Evolutionary conservation across 2,113 vertebrate species (phyloP).

Genomic region (Cairina moschata): DNA sequence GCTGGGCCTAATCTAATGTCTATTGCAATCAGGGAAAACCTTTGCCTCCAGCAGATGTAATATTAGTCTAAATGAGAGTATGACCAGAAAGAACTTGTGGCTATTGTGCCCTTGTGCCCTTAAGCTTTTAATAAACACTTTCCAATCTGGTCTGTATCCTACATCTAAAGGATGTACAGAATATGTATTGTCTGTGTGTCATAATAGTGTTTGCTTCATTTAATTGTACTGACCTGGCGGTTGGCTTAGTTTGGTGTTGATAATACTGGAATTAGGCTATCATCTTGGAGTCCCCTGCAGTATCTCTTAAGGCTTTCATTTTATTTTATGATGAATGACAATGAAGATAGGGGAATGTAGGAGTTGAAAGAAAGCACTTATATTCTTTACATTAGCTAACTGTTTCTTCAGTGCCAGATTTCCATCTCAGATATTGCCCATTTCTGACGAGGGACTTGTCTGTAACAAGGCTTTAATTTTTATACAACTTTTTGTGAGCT

Average conservation of each 20-base stretch:
- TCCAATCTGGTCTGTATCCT: neutral
- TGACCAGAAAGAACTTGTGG: neutral
- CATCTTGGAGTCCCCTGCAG: neutral
- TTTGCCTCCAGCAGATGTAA: neutral
- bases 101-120: neutral
- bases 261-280: neutral
- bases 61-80: neutral
- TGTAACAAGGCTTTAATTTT: neutral
- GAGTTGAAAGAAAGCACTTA: neutral
- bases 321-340: neutral
- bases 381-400: neutral
- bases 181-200: neutral
- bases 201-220: neutral
- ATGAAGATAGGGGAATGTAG: neutral
- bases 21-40: neutral
- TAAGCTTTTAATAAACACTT: constrained; percentile 4
- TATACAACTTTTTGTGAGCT: neutral
- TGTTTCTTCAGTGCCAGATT: neutral
- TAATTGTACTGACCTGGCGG: constrained; percentile 39
- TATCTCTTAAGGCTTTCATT: neutral
- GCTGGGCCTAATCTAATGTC: neutral
- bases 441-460: neutral
- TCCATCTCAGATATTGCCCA: neutral
- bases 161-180: neutral
- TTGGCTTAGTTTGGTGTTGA: neutral